phyloP scores from a whole-genome alignment of 2,888 invertebrate genomes.

The Mesorhabditis spiculigera region DNA sequence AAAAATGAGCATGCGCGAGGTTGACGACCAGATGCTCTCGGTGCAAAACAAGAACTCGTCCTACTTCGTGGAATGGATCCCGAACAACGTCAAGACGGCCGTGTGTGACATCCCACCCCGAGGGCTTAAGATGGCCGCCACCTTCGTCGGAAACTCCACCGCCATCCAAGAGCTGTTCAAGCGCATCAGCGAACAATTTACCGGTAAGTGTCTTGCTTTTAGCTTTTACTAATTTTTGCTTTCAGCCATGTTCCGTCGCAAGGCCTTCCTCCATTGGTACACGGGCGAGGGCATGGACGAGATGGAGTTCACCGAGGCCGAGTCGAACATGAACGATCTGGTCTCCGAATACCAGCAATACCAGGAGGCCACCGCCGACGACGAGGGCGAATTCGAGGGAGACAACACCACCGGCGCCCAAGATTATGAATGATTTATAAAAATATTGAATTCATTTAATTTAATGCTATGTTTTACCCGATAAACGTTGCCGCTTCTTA shows the following conservation, averaged over 20 bases:
- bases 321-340: slow-evolving; percentile 81
- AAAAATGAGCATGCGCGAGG: slow-evolving; percentile 65
- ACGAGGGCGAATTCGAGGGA: slow-evolving; percentile 32
- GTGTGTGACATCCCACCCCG: slow-evolving; percentile 80
- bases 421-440: not conserved
- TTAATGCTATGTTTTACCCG: too few relatives aligned
- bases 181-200: slow-evolving; percentile 81
- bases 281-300: slow-evolving; percentile 96
- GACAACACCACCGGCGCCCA: slow-evolving; percentile 1
- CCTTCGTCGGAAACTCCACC: slow-evolving; percentile 85
- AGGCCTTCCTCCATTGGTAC: slow-evolving; percentile 96
- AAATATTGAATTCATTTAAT: too few relatives aligned
- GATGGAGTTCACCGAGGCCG: slow-evolving; percentile 93
- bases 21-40: slow-evolving; percentile 49
- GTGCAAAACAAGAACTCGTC: slow-evolving; percentile 50
- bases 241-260: slow-evolving; percentile 84
- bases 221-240: not conserved
- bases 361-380: slow-evolving; percentile 43
- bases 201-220: slow-evolving; percentile 19
- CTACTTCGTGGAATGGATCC: slow-evolving; percentile 51
- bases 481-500: too few relatives aligned
- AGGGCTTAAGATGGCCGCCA: slow-evolving; percentile 84
- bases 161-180: slow-evolving; percentile 87
- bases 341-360: slow-evolving; percentile 58
- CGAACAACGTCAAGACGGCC: slow-evolving; percentile 85